Conservation (phyloP, 2,888 invertebrate species). For the Empis stercorea region DNA sequence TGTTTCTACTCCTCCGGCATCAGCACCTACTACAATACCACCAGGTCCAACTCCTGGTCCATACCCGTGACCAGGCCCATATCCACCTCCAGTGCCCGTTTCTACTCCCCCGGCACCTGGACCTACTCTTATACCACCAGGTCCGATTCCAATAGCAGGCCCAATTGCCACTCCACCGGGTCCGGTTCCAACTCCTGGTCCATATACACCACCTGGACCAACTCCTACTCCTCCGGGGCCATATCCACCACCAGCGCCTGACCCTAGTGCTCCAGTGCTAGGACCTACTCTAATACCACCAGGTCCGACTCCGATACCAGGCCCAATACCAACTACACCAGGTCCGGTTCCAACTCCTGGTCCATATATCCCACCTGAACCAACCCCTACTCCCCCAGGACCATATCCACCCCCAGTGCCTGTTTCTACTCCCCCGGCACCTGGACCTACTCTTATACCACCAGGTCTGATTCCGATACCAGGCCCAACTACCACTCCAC, state of each 20-base stretch:
- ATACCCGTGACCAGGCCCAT: slow-evolving; percentile 11
- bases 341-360: not conserved
- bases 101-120: slow-evolving; percentile 5
- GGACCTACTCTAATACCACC: slow-evolving; percentile 11
- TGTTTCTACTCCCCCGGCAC: slow-evolving; percentile 4
- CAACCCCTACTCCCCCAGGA: slow-evolving; percentile 9
- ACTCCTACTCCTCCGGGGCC: slow-evolving; percentile 6
- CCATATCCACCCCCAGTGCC: slow-evolving; percentile 12
- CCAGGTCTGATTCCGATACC: slow-evolving; percentile 2
- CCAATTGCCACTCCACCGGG: slow-evolving; percentile 4
- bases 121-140: slow-evolving; percentile 5
- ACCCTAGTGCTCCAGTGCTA: slow-evolving; percentile 5
- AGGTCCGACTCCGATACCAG: slow-evolving; percentile 10
- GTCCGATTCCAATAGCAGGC: not conserved
- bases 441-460: slow-evolving; percentile 5
- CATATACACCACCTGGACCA: slow-evolving; percentile 1
- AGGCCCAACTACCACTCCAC: slow-evolving; percentile 4
- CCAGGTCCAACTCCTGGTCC: slow-evolving; percentile 6
- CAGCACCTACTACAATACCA: slow-evolving; percentile 4
- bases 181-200: slow-evolving; percentile 2
- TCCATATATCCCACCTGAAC: slow-evolving; percentile 3
- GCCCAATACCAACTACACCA: slow-evolving; percentile 3
- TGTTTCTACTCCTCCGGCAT: not conserved
- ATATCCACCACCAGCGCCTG: slow-evolving; percentile 3
- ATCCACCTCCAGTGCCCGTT: slow-evolving; percentile 10